Conservation (phyloP, 1,140 invertebrate species). For the Drosophila melanica region DNA sequence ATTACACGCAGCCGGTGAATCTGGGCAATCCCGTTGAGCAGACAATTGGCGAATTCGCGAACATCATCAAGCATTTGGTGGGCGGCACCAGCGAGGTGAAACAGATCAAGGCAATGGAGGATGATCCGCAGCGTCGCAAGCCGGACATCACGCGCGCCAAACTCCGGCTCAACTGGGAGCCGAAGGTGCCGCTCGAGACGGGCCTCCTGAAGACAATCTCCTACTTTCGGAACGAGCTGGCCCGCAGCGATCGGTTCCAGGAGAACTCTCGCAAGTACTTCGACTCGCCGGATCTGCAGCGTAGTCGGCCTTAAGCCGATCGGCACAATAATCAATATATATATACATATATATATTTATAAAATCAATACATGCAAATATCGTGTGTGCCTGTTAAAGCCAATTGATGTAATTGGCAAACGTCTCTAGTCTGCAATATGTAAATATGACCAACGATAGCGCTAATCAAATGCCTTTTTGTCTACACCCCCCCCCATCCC, state of each 20-base stretch:
- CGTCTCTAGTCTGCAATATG: conserved; percentile 77
- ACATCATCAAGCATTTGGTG: conserved; percentile 94
- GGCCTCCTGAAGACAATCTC: conserved; percentile 95
- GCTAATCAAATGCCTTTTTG: conserved; percentile 55
- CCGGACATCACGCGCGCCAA: conserved; percentile 97
- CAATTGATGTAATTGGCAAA: conserved; percentile 47
- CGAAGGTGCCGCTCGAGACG: conserved; percentile 92
- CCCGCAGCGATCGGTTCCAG: conserved; percentile 85
- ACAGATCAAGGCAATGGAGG: conserved; percentile 93
- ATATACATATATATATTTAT: conserved; percentile 1
- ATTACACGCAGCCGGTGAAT: conserved; percentile 97
- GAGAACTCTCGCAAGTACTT: conserved; percentile 80
- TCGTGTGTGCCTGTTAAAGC: conserved; percentile 45
- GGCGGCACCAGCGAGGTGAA: conserved; percentile 94
- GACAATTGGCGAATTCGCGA: conserved; percentile 98
- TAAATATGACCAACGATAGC: conserved; percentile 80
- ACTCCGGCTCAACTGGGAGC: conserved; percentile 94
- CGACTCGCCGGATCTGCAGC: conserved; percentile 68
- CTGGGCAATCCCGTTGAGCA: conserved; percentile 99
- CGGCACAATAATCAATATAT: not conserved
- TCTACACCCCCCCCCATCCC: not conserved
- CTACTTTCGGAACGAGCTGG: conserved; percentile 95
- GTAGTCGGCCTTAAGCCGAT: conserved; percentile 41
- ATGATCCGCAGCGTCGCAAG: conserved; percentile 97
- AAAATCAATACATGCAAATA: too few relatives aligned